phyloP scores from a whole-genome alignment of 2,113 vertebrate genomes.

The Fregetta grallaria region DNA sequence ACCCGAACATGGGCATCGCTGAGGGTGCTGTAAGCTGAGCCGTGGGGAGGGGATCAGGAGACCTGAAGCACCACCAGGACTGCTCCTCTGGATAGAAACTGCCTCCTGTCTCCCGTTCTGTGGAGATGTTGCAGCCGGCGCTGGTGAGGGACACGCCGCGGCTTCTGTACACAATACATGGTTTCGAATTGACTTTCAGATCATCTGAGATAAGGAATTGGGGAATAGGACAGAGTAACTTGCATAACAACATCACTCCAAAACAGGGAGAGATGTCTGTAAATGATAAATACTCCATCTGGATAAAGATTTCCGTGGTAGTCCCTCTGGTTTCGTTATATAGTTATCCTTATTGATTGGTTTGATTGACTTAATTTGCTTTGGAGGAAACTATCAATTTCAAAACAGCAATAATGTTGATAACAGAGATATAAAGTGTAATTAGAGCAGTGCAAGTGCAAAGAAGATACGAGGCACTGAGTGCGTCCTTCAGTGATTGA shows the following conservation, averaged over 20 bases:
- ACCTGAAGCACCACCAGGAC: neutral
- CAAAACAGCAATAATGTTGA: neutral
- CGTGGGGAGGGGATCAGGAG: neutral
- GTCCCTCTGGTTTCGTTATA: neutral
- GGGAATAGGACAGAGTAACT: neutral
- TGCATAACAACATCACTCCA: neutral
- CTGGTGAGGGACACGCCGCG: neutral
- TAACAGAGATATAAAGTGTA: neutral
- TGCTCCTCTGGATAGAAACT: neutral
- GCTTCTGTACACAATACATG: neutral
- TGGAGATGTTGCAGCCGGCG: neutral
- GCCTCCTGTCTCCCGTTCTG: neutral
- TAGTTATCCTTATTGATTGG: conserved; percentile 6
- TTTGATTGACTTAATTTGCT: conserved; percentile 12
- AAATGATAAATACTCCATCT: neutral
- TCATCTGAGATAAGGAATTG: neutral
- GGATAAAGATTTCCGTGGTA: neutral
- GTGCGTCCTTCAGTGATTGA: neutral
- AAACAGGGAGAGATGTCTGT: neutral
- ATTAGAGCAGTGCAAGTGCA: neutral
- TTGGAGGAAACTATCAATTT: conserved; percentile 18
- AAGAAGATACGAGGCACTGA: neutral
- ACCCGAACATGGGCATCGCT: rapidly evolving
- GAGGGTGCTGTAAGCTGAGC: neutral
- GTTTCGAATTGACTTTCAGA: neutral